Evolutionary conservation across 2,888 invertebrate species (phyloP), one percentile per base, ranked within the genome.

Genomic region (Philopedon plagiatum): DNA sequence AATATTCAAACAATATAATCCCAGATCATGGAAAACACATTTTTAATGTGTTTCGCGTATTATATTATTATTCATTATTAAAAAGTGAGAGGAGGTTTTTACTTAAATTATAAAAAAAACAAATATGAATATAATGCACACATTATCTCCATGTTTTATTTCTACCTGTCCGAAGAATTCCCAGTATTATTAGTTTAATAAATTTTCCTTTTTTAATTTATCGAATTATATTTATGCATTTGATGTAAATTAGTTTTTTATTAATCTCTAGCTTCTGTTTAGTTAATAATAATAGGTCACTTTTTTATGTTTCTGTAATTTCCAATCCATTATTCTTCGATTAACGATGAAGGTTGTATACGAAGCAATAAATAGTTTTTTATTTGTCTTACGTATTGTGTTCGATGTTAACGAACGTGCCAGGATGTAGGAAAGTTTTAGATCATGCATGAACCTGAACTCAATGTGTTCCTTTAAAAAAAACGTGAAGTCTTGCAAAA

Each of bases 161-260:
- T 41, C 23, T 18, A 39, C 70, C 11, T 65, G 69, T 63, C 51
- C 57, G 68, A 62, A 61, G 65, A 58, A 66, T 69, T 71, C 71
- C 66, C 68, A 71, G 68, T 65, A 72, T 74, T 71, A 74, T 74
- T 49, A 61, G 44, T 23, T 46, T 29, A 65, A 58, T 62, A 71
- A 74, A 69, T 71, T 71, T 71, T 68, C 49, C 67, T 71, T 62
- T 69, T 46, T 21, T 44, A 9, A 9, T 21, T 63, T 57, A 62
- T 68, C 61, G 60, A 19, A 39, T 39, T 51, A 62, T 62, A 56
- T 56, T 34, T 54, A 39, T 56, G 60, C 23, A 58, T 34, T 29
- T 54, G 13, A 68, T 61, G 68, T 32, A 49, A 57, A 70, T 21
- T 23, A 57, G 21, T 56, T 64, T 73, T 68, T 69, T 67, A 51